Conservation (phyloP, 2,797 vertebrate genomes). For the Philypnodon macrostomus region DNA sequence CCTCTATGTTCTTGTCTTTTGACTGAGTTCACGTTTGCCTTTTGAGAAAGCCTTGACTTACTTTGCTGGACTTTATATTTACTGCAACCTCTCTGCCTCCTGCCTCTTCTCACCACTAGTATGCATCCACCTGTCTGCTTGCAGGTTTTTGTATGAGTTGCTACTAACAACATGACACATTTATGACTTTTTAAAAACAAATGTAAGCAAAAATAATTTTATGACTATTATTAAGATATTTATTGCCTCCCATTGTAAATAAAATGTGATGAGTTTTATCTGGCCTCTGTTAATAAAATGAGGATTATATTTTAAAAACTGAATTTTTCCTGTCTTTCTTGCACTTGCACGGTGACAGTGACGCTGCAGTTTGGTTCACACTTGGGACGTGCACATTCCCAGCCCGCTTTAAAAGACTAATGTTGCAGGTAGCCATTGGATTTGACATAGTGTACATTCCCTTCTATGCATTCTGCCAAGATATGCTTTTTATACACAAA, state of each 20-base stretch:
- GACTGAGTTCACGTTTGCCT: constrained; percentile 18
- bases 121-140: constrained; percentile 63
- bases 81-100: constrained; percentile 25
- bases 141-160: constrained; percentile 72
- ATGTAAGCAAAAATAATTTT: constrained; percentile 85
- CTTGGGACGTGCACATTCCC: constrained; percentile 18
- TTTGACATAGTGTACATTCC: constrained; percentile 64
- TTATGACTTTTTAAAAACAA: constrained; percentile 75
- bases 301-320: constrained; percentile 81
- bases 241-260: constrained; percentile 86
- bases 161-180: constrained; percentile 85
- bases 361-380: background rate
- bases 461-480: constrained; percentile 67
- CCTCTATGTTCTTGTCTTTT: constrained; percentile 43
- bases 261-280: constrained; percentile 84
- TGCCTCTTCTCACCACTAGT: constrained; percentile 56
- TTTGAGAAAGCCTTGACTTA: constrained; percentile 34
- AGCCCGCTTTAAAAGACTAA: constrained; percentile 38
- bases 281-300: constrained; percentile 86
- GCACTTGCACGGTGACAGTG: background rate
- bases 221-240: constrained; percentile 88
- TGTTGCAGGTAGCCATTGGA: constrained; percentile 53
- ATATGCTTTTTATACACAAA: constrained; percentile 74
- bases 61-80: constrained; percentile 18
- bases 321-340: constrained; percentile 54